phyloP scores from a whole-genome alignment of 2,888 invertebrate species.

The Ypsolopha sequella region DNA sequence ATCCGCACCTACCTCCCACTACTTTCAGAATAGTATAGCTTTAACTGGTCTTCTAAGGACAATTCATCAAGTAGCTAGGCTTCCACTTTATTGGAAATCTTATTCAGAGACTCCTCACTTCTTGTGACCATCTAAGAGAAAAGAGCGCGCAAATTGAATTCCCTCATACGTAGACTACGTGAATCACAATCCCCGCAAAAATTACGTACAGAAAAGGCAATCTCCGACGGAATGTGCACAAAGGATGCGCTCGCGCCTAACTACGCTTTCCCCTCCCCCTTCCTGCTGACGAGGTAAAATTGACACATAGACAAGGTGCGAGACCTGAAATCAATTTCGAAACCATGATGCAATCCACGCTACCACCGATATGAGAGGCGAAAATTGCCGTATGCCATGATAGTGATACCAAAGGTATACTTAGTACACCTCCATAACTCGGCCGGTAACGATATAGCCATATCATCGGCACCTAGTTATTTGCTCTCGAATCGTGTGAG shows the following conservation, averaged over 20 bases:
- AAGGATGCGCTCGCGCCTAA: slow-evolving; percentile 35
- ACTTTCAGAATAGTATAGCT: no score
- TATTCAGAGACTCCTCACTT: no score
- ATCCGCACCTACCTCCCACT: no score
- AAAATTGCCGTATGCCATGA: slow-evolving; percentile 50
- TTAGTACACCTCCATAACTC: slow-evolving; percentile 44
- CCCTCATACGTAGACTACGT: no score
- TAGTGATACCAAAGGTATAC: slow-evolving; percentile 39
- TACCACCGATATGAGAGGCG: slow-evolving; percentile 58
- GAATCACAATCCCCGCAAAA: background rate
- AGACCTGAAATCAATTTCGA: slow-evolving; percentile 50
- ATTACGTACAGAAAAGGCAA: slow-evolving; percentile 23
- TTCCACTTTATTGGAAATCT: no score
- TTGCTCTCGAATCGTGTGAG: slow-evolving; percentile 66
- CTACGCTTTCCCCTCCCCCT: slow-evolving; percentile 16
- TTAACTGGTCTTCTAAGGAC: no score
- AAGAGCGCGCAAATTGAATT: no score
- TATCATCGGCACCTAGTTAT: slow-evolving; percentile 64
- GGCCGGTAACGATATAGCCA: slow-evolving; percentile 47
- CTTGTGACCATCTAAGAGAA: no score
- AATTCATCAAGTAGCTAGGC: no score
- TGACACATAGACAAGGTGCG: slow-evolving; percentile 39
- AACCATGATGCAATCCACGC: slow-evolving; percentile 51
- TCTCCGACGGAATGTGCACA: slow-evolving; percentile 41
- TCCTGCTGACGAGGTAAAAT: slow-evolving; percentile 23